A percentile compares a stretch with the other conserved stretches of the same genome.
Evolutionary conservation across 1,140 invertebrate species (phyloP).

Genomic region (Ridgeia piscesae): DNA sequence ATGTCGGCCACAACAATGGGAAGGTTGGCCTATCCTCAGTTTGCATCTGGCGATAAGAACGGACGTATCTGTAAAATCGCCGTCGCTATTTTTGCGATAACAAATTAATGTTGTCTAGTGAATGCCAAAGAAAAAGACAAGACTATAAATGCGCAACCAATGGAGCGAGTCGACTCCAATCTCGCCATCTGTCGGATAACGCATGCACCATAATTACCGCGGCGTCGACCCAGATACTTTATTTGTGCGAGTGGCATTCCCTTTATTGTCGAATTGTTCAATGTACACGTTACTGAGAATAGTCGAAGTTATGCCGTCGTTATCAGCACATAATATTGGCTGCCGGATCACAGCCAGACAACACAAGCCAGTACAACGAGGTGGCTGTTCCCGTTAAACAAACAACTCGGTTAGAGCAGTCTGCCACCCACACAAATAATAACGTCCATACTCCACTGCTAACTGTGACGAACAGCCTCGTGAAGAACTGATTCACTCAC

Average conservation of each 20-base stretch:
- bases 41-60: background rate
- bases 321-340: background rate
- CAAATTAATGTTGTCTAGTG: background rate
- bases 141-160: background rate
- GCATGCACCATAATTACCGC: background rate
- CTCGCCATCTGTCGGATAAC: conserved; percentile 3
- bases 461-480: background rate
- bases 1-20: background rate
- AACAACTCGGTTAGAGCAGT: background rate
- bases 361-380: no score
- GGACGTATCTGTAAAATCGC: background rate
- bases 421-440: background rate
- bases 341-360: background rate
- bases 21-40: background rate
- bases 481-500: no score
- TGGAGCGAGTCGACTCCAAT: background rate
- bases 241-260: background rate
- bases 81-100: background rate
- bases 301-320: background rate
- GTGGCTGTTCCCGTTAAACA: no score
- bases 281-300: background rate
- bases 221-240: background rate
- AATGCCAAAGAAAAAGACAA: background rate
- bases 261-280: background rate
- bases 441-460: background rate